phyloP scores from a whole-genome alignment of 1,140 invertebrate species.

The Pogonomyrmex californicus region DNA sequence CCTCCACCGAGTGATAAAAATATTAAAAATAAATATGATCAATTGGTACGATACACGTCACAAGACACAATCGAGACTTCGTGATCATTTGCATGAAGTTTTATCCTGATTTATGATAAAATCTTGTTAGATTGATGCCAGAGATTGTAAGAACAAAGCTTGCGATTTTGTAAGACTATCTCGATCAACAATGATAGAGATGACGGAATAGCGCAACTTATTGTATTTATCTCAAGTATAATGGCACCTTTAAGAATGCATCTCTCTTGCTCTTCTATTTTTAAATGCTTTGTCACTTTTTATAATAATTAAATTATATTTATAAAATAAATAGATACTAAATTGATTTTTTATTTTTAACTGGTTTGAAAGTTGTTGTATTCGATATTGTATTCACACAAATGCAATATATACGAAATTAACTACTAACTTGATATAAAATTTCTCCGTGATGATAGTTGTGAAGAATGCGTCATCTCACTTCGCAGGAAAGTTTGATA shows the following conservation, averaged over 20 bases:
- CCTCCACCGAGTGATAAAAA: not conserved
- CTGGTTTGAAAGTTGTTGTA: not conserved
- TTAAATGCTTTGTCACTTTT: not conserved
- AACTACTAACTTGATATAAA: not conserved
- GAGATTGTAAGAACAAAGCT: slow-evolving; percentile 8
- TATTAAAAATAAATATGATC: slow-evolving; percentile 29
- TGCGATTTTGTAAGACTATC: slow-evolving; percentile 6
- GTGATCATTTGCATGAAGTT: slow-evolving; percentile 29
- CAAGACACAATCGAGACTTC: slow-evolving; percentile 8
- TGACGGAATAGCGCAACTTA: slow-evolving; percentile 9
- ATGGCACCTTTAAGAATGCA: not conserved
- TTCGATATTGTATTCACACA: not conserved
- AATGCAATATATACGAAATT: not conserved
- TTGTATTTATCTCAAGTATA: not conserved
- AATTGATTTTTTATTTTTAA: not conserved
- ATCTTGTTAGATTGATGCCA: slow-evolving; percentile 27
- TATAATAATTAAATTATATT: not conserved
- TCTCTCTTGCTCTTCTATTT: not conserved
- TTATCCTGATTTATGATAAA: slow-evolving; percentile 39
- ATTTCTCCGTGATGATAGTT: not conserved
- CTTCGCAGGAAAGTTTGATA: not conserved
- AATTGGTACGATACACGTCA: not conserved
- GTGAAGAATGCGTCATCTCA: not conserved
- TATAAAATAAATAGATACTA: not conserved
- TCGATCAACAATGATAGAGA: not conserved